Conservation (phyloP, 2,888 invertebrate genomes). For the Hirtodrosophila trivittata region DNA sequence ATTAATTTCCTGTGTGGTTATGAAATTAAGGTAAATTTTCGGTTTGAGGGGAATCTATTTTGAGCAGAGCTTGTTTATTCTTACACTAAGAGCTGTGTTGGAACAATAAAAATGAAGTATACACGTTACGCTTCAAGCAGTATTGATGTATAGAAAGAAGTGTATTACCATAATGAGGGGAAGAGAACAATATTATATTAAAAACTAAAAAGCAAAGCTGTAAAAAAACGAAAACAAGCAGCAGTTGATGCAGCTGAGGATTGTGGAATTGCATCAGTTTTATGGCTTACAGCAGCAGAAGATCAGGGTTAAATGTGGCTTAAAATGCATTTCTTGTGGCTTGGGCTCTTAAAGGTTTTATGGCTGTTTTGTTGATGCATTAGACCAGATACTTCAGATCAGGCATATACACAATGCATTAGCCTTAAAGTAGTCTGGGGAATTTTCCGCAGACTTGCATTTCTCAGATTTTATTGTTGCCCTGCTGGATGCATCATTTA, state of each 20-base stretch:
- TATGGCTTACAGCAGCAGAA: no score
- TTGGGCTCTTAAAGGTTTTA: conserved; percentile 23
- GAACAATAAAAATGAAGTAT: conserved; percentile 13
- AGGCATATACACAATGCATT: conserved; percentile 18
- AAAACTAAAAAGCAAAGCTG: no score
- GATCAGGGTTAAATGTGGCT: no score
- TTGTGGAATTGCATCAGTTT: no score
- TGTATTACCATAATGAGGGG: no score
- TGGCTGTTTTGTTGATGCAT: conserved; percentile 2
- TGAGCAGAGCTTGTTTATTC: no score
- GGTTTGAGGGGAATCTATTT: no score
- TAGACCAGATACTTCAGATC: conserved; percentile 15
- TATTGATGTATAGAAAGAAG: no score
- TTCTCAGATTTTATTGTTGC: conserved; percentile 35
- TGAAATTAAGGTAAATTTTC: conserved; percentile 33
- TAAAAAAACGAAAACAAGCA: no score
- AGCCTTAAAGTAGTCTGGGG: conserved; percentile 44
- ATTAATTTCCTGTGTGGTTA: conserved; percentile 50
- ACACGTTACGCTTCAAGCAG: no score
- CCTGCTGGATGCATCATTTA: conserved; percentile 61
- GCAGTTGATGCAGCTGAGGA: no score
- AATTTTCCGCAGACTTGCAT: conserved; percentile 26
- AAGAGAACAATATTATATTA: no score
- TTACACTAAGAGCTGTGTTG: neutral
- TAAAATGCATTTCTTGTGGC: conserved; percentile 31